phyloP scores from a whole-genome alignment of 1,140 invertebrate genomes.

The Diorhabda sublineata region DNA sequence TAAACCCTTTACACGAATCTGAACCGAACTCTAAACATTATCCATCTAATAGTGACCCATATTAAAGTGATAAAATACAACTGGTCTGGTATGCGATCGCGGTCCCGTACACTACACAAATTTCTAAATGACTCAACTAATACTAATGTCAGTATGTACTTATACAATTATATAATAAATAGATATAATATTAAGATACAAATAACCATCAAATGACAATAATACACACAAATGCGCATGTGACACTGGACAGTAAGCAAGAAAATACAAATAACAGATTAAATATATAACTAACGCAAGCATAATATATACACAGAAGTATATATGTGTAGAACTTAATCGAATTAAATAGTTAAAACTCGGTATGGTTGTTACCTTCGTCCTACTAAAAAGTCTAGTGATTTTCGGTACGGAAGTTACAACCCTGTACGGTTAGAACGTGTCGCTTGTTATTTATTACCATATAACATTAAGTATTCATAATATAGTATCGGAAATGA shows the following conservation, averaged over 20 bases:
- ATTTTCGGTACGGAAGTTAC: constrained; percentile 8
- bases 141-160: constrained; percentile 39
- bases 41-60: constrained; percentile 23
- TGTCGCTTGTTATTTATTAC: constrained; percentile 21
- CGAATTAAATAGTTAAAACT: constrained; percentile 37
- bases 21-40: constrained; percentile 31
- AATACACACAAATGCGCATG: constrained; percentile 48
- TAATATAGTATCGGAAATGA: constrained; percentile 32
- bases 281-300: constrained; percentile 39
- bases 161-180: constrained; percentile 42
- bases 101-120: constrained; percentile 36
- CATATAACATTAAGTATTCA: constrained; percentile 18
- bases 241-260: constrained; percentile 49
- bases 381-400: background rate
- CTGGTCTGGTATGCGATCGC: constrained; percentile 25
- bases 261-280: constrained; percentile 43
- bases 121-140: constrained; percentile 43
- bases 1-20: constrained; percentile 31
- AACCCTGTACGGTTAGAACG: constrained; percentile 20
- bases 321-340: constrained; percentile 30
- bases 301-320: constrained; percentile 18
- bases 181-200: constrained; percentile 43
- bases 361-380: constrained; percentile 21
- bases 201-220: constrained; percentile 48
- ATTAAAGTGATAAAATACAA: constrained; percentile 29